Percentiles rank a stretch among this genome's conserved stretches.
phyloP scores from a whole-genome alignment of 2,888 invertebrate species.

The Axea sp. region DNA sequence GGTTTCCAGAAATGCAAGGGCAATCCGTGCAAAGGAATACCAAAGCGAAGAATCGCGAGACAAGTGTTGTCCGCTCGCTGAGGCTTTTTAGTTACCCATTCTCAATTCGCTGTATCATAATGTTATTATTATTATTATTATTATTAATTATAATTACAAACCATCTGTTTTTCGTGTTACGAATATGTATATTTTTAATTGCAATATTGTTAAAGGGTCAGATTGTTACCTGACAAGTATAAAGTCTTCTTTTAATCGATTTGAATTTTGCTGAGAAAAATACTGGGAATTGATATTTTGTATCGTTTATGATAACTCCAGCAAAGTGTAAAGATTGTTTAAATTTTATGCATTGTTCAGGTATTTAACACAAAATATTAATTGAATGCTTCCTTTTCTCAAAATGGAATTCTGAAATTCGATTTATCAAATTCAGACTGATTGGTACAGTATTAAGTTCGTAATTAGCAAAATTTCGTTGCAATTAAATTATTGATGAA shows the following conservation, averaged over 20 bases:
- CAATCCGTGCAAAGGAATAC: conserved; percentile 77
- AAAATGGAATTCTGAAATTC: conserved; percentile 1
- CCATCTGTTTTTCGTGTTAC: conserved; percentile 29
- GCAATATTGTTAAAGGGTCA: conserved; percentile 29
- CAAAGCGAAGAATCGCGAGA: conserved; percentile 78
- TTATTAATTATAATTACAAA: conserved; percentile 23
- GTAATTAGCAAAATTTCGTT: conserved; percentile 26
- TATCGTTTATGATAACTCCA: background rate
- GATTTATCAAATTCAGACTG: conserved; percentile 40
- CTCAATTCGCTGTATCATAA: conserved; percentile 52
- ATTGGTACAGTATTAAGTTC: conserved; percentile 50
- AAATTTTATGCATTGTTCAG: no score
- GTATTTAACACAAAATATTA: no score
- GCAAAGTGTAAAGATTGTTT: no score
- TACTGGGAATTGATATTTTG: background rate
- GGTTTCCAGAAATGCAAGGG: conserved; percentile 78
- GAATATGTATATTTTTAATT: conserved; percentile 50
- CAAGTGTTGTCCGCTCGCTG: conserved; percentile 77
- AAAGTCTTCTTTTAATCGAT: conserved; percentile 9
- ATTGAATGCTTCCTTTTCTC: background rate
- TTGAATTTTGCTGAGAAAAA: conserved; percentile 12
- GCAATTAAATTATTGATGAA: conserved; percentile 32
- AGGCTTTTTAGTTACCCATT: conserved; percentile 62
- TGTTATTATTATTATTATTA: conserved; percentile 49
- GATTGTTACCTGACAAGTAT: conserved; percentile 13